These are phyloP conservation scores for Eutolmus rufibarbis DNA, from an alignment of 2,888 invertebrate species.

Conservation along the genomic window DNA sequence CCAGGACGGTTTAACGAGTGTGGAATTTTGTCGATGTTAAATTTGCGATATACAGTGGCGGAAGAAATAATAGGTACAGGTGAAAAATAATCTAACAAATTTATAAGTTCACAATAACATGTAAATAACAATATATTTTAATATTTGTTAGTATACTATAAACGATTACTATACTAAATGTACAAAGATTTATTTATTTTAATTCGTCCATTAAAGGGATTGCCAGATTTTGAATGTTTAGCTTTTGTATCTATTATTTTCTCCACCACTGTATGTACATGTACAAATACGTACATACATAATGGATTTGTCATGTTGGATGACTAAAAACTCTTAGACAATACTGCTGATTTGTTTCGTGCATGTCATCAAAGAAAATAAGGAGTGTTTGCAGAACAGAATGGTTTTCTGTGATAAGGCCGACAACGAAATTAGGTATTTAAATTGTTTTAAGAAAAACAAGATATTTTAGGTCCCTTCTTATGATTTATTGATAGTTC, in stretches of 20 bases:
- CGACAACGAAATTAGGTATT: background rate
- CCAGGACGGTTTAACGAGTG: background rate
- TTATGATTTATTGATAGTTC: background rate
- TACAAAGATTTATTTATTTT: too few relatives aligned
- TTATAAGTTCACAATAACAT: too few relatives aligned
- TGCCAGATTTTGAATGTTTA: too few relatives aligned
- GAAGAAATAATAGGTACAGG: too few relatives aligned
- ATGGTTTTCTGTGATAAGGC: background rate
- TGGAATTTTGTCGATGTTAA: background rate
- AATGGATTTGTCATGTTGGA: background rate
- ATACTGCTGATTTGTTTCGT: background rate
- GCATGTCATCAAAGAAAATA: background rate
- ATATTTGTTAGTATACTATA: too few relatives aligned
- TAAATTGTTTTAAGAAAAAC: background rate
- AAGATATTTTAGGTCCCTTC: background rate
- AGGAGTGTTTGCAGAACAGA: background rate
- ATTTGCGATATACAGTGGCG: background rate
- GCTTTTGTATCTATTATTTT: too few relatives aligned
- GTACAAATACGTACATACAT: background rate
- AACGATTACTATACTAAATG: too few relatives aligned
- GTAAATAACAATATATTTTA: too few relatives aligned
- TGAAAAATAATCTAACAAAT: too few relatives aligned
- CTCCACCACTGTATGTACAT: too few relatives aligned
- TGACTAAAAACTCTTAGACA: background rate
- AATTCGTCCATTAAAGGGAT: too few relatives aligned